Base-by-base conservation (phyloP, 2,113 vertebrate genomes). In the Fulmarus glacialis region DNA sequence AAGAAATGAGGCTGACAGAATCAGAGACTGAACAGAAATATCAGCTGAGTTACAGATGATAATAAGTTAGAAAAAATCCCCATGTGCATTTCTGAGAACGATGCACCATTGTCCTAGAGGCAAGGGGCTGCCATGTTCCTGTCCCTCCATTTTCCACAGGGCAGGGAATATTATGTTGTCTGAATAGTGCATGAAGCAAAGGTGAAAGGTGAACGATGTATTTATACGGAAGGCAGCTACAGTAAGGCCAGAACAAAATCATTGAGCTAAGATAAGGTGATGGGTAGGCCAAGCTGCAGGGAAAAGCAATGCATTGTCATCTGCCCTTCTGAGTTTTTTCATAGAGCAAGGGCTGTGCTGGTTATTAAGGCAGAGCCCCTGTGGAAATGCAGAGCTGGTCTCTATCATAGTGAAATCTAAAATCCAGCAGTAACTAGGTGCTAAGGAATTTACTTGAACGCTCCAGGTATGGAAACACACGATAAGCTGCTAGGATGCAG, bases 371-470 rank as follows among this genome's bases (percentile, higher is more conserved):
- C 22, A 90, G 60, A 78, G 50, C 11, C 67, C 26, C 94, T 52
- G 53, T 80, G 83, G 80, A 93, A 97, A 87, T 63, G 26, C 52
- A 90, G 58, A 84, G 60, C 63, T 79, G 40, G 43, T 90, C 38
- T 78, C 68, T 95, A 15, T 81, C 72, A 47, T 22, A 67, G 48
- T 52, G 52, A 75, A 95, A 82, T 89, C 63, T 92, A 84, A 94
- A 95, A 81, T 93, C 68, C 59, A 60, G 64, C 52, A 79, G 68
- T 79, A 87, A 64, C 56, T 74, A 89, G 23, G 55, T 92, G 72
- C 56, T 68, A 56, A 87, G 83, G 72, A 93, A 89, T 95, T 94
- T 95, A 83, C 86, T 95, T 79, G 64, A 82, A 92, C 80, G 87
- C 47, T 7, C 36, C 40, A 74, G 68, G 36, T 95, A 66, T 90